phyloP scores from a whole-genome alignment of 2,888 invertebrate species.

The Ypsolopha scabrella region DNA sequence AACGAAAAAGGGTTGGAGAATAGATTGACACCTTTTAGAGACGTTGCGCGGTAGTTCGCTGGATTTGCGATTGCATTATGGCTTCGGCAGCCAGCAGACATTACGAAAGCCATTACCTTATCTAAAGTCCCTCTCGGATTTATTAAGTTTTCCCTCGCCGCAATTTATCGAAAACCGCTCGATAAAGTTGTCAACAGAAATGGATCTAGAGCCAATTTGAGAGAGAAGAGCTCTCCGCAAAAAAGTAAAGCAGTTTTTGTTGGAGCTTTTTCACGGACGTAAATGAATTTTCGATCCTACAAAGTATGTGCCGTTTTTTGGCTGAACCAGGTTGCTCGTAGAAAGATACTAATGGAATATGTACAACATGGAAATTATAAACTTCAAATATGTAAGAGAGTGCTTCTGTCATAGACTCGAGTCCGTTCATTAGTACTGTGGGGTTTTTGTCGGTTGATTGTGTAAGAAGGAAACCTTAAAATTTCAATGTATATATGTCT shows the following conservation, averaged over 20 bases:
- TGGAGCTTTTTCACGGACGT: background rate
- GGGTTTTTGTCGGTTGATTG: too few species aligned
- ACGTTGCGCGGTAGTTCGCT: slow-evolving; percentile 23
- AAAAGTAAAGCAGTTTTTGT: slow-evolving; percentile 19
- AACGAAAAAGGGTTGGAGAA: background rate
- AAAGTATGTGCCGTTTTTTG: background rate
- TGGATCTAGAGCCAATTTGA: slow-evolving; percentile 66
- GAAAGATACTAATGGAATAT: too few species aligned
- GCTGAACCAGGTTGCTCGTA: too few species aligned
- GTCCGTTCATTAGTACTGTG: too few species aligned
- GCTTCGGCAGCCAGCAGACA: slow-evolving; percentile 58
- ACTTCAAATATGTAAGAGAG: too few species aligned
- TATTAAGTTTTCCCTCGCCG: slow-evolving; percentile 69
- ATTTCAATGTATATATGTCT: too few species aligned
- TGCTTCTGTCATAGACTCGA: too few species aligned
- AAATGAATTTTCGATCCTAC: background rate
- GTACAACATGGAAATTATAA: too few species aligned
- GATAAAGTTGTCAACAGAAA: slow-evolving; percentile 70
- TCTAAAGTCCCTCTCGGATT: slow-evolving; percentile 70
- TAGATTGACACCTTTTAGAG: slow-evolving; percentile 1
- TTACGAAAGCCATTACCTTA: slow-evolving; percentile 69
- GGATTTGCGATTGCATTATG: slow-evolving; percentile 63
- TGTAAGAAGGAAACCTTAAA: too few species aligned
- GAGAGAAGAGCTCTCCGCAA: slow-evolving; percentile 40
- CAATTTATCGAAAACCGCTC: slow-evolving; percentile 69